Base-by-base conservation (phyloP, 2,797 vertebrate genomes). In the Bryconaethiops microstoma region DNA sequence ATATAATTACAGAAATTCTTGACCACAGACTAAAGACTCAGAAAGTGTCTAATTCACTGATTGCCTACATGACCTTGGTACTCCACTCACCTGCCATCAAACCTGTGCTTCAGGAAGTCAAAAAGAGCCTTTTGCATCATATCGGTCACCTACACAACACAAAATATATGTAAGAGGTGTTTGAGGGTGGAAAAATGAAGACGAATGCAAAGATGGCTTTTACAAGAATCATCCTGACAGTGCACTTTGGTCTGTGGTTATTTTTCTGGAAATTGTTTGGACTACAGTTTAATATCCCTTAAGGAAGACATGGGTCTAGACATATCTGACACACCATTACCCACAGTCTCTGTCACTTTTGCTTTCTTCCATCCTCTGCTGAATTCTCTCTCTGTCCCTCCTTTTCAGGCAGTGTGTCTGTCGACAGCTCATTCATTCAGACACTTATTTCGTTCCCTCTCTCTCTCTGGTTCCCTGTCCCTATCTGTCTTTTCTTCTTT, bases 111-210 rank as follows among this genome's bases (percentile, higher is more conserved):
- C 90, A 99, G 95, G 95, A 99, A 99, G 95, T 99, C 97, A 91
- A 99, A 99, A 86, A 99, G 95, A 77, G 98, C 98, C 96, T 99
- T 99, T 95, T 99, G 98, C 98, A 99, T 99, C 98, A 99, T 99
- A 94, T 99, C 98, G 87, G 98, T 99, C 81, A 99, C 98, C 98
- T 99, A 12, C 17, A 74, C n/a, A 40, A 69, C 68, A 71, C 7
- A 69, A 40, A 23, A 25, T 23, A 71, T 21, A 39, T 0, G 7
- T 14, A n/a, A 57, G 12, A 57, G 1, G 25, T 17, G 7, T 35
- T 21, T 39, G 25, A 52, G 9, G 50, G n/a, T 35, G 50, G 10
- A 39, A 29, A 35, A 54, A 52, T 52, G 13, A 10, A 68, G 42
- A 45, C 10, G 42, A 45, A 45, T 52, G 21, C 48, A 14, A 25